Evolutionary conservation across 1,140 invertebrate species (phyloP), one percentile per base, ranked within the genome.

Genomic region (Brachionus asplanchnoidis): DNA sequence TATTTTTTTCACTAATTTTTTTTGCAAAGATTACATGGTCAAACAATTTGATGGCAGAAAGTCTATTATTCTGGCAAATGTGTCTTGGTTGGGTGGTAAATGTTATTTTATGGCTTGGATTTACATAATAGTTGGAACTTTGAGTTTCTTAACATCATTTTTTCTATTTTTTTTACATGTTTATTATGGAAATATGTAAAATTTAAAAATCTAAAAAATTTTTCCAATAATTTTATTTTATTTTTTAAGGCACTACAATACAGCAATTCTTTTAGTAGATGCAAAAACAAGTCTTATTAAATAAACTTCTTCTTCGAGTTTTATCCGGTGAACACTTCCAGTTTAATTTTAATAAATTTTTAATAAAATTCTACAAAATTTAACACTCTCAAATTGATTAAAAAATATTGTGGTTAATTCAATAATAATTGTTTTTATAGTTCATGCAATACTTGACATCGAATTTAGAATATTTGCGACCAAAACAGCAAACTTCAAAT

Each of bases 21-120:
- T 36, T 36, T 36, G 4, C 32, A 50, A 60, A 97, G 96, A 92
- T 85, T 99, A 97, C 91, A 93, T 94, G 17, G 97, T 98, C 2
- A 93, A 92, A 14, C 92, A 93, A 14, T 99, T 99, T 91, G 93
- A 95, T 88, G 97, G 97, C 1, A 94, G 92, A 11, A 99, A 99
- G 90, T 92, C 93, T 65, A 94, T 99, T 91, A 95, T 99, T 86
- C 91, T 99, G 85, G 97, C 97, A 14, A 99, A 96, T 20, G 98
- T 96, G 0, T 97, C 95, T 0, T 92, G 98, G 86, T 91, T 99
- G 0, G 97, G 97, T 80, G 97, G 97, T 3, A 98, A 97, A 90
- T 98, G 99, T 91, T 94, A 95, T n/a, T 99, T 99, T 90, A 91
- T 99, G 28, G 97, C 97, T 12, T 95, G 97, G 86, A 96, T 97